Evolutionary conservation across 2,888 invertebrate genomes (phyloP), one percentile per base, ranked within the genome.

Genomic region (Hetaerina titia): DNA sequence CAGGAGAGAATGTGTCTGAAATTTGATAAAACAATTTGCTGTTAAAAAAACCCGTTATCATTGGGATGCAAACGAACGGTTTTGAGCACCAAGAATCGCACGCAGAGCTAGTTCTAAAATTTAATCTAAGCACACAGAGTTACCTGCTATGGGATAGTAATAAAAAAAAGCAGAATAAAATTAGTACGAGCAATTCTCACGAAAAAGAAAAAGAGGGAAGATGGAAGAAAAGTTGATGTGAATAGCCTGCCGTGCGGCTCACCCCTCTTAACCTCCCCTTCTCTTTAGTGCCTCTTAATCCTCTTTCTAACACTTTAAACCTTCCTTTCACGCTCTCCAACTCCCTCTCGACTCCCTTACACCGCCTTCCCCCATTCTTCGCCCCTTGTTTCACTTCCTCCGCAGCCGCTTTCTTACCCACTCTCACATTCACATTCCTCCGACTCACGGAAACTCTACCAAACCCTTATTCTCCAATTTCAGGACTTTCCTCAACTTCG

Each of bases 181-280:
- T 81, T 81, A 81, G 81, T 81, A 8, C n/a, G 11, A 9, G 11
- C 31, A 81, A 31, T 81, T 81, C 31, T 13, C 81, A 31, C 31
- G 81, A 31, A 0, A 31, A 81, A 31, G 81, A 81, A 31, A 8
- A 31, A 31, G 81, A 25, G n/a, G 11, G 81, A 31, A 8, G 25
- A 31, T 25, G 81, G 31, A 11, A 81, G 31, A 15, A 31, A 31
- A 81, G 81, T 81, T 81, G 31, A 81, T 81, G 81, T 81, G 81
- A 81, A 31, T 81, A 81, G 81, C 81, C 81, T 31, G 81, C 31
- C 81, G 81, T 81, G 81, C 81, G 81, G 81, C 81, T 81, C 81
- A 81, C 81, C 81, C 31, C 81, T 81, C 81, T 81, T 81, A 81
- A 81, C 81, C 81, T 81, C 81, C 81, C 81, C 81, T 81, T 81